These are phyloP conservation scores for Plotosus lineatus DNA, from an alignment of 2,113 vertebrate species.

Conservation along the genomic window DNA sequence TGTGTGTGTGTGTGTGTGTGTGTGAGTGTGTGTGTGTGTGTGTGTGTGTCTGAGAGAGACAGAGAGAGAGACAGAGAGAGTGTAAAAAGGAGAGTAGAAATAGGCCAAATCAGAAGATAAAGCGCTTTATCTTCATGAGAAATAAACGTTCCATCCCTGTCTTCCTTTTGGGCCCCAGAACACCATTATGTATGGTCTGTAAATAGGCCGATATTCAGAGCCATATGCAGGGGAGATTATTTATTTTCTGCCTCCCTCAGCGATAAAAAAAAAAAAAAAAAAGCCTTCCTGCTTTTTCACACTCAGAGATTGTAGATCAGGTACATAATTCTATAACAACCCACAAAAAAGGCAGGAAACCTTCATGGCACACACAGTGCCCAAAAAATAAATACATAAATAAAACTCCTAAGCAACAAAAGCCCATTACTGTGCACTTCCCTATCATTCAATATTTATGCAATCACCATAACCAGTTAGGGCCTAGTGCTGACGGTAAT, in stretches of 20 bases:
- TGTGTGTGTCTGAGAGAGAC: slow-evolving; percentile 2
- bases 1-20: slow-evolving; percentile 8
- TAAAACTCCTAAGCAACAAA: slow-evolving; percentile 31
- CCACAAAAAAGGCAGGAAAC: slow-evolving; percentile 13
- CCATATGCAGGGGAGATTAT: slow-evolving; percentile 46
- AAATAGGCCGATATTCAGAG: slow-evolving; percentile 49
- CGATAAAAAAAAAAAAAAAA: slow-evolving; percentile 37
- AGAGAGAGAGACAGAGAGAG: background rate
- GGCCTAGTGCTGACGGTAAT: slow-evolving; percentile 29
- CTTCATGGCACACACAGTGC: slow-evolving; percentile 27
- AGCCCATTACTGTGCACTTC: slow-evolving; percentile 39
- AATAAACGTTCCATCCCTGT: slow-evolving; percentile 50
- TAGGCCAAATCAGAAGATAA: slow-evolving; percentile 55
- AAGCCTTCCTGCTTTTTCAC: slow-evolving; percentile 6
- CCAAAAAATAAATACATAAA: slow-evolving; percentile 14
- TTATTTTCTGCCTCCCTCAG: slow-evolving; percentile 47
- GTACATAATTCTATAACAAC: slow-evolving; percentile 46
- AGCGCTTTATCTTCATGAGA: slow-evolving; percentile 54
- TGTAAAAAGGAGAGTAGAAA: slow-evolving; percentile 42
- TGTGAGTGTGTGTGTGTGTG: slow-evolving; percentile 3
- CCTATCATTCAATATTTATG: slow-evolving; percentile 50
- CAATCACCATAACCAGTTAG: slow-evolving; percentile 15
- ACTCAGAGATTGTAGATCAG: slow-evolving; percentile 41
- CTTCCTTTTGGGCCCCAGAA: slow-evolving; percentile 44
- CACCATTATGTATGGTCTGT: slow-evolving; percentile 52